These are phyloP conservation scores for Mandrillus leucophaeus DNA, from an alignment of 2,113 vertebrate genomes.

Conservation along the genomic window DNA sequence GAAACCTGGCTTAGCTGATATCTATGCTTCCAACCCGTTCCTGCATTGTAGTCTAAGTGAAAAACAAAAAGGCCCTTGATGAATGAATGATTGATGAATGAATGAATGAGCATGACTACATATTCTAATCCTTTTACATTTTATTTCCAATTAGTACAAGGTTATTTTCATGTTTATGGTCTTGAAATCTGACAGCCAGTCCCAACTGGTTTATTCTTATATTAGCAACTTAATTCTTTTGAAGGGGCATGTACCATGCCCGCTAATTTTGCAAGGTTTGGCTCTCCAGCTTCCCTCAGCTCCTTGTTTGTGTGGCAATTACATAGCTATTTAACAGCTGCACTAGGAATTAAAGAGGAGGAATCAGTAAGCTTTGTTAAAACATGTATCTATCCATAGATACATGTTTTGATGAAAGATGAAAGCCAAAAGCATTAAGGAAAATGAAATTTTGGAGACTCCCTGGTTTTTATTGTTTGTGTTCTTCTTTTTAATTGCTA, in stretches of 20 bases:
- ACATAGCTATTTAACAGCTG: not conserved
- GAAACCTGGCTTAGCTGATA: not conserved
- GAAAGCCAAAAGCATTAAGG: not conserved
- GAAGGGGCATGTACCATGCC: not conserved
- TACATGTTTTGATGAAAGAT: not conserved
- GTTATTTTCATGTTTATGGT: not conserved
- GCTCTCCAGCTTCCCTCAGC: not conserved
- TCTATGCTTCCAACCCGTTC: not conserved
- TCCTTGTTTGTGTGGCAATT: not conserved
- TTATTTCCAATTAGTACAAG: slow-evolving; percentile 11
- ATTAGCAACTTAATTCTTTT: not conserved
- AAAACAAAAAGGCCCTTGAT: not conserved
- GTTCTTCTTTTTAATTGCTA: not conserved
- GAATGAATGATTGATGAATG: not conserved
- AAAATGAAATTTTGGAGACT: not conserved
- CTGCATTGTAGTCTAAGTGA: not conserved
- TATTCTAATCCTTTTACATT: not conserved
- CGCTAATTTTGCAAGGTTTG: not conserved
- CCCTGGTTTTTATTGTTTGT: not conserved
- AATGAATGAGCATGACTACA: not conserved
- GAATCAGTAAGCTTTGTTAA: not conserved
- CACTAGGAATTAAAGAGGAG: not conserved
- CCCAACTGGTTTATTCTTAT: not conserved
- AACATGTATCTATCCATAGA: not conserved
- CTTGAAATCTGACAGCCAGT: not conserved